phyloP scores from a whole-genome alignment of 2,888 invertebrate species.

The Eurytoma adleriae region DNA sequence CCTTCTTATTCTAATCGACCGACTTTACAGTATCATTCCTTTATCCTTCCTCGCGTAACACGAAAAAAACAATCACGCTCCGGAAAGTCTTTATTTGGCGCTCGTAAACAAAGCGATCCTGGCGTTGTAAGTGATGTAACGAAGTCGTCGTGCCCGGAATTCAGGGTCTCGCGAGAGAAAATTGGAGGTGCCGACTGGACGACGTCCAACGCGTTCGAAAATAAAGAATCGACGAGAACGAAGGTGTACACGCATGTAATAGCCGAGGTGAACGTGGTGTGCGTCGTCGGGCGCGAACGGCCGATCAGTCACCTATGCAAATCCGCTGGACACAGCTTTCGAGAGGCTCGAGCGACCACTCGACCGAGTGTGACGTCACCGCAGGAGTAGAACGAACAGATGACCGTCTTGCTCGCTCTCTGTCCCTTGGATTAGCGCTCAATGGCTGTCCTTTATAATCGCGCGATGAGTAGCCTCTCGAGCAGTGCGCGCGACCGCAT shows the following conservation, averaged over 20 bases:
- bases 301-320: constrained; percentile 37
- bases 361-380: constrained; percentile 28
- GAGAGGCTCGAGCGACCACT: neutral
- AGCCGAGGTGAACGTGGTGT: no score
- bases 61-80: neutral
- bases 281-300: neutral
- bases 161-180: constrained; percentile 1
- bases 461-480: neutral
- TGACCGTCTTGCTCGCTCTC: constrained; percentile 24
- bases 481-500: neutral
- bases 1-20: no score
- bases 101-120: neutral
- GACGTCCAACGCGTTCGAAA: neutral
- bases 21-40: no score
- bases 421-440: neutral
- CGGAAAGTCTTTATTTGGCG: neutral
- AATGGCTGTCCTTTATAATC: constrained; percentile 7
- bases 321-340: constrained; percentile 13
- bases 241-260: no score
- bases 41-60: neutral
- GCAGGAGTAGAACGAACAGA: constrained; percentile 29
- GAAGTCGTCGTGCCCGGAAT: constrained; percentile 25
- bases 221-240: neutral
- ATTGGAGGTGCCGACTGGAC: neutral
- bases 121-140: constrained; percentile 22